Evolutionary conservation across 2,797 vertebrate species (phyloP), one percentile per base, ranked within the genome.

Genomic region (Chaenodraco wilsoni): DNA sequence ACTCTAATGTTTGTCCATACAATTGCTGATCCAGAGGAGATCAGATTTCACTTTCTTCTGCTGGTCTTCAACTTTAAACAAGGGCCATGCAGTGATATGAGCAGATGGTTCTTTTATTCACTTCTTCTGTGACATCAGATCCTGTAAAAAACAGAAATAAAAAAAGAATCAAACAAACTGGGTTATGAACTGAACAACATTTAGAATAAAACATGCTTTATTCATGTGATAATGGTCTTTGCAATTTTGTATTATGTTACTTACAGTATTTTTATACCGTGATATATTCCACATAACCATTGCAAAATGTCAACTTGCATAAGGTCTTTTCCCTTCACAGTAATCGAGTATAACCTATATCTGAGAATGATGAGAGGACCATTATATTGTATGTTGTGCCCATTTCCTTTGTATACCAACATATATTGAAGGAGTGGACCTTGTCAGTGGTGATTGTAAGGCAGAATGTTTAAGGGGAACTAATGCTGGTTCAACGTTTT

Each of bases 1-100:
- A 86, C 88, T 90, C 77, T 86, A 85, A 86, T 84, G 73, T 80
- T 84, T 84, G 80, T 90, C 91, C 90, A 87, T 82, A 89, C 78
- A 92, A 85, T 80, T 81, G 88, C 73, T 87, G 85, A 92, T 86
- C 83, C 82, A 84, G 41, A 64, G 58, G 63, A 69, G 77, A 87
- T 89, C 77, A 84, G 79, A 80, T 74, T 83, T 87, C 78, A 81
- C 67, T 80, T 74, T 86, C 76, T 79, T 85, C 80, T 81, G 82
- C 74, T 46, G 62, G 79, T 21, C 87, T 81, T 90, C 76, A 70
- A 76, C 66, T 86, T 81, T 67, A 78, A 79, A 76, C 71, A 79
- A 87, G 66, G 82, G 74, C 71, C 62, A 74, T 64, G 79, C 58
- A 58, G 82, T 69, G 67, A 82, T 84, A 83, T 72, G 72, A 83